Base-by-base conservation (phyloP, 2,797 vertebrate species). In the Etheostoma perlongum region DNA sequence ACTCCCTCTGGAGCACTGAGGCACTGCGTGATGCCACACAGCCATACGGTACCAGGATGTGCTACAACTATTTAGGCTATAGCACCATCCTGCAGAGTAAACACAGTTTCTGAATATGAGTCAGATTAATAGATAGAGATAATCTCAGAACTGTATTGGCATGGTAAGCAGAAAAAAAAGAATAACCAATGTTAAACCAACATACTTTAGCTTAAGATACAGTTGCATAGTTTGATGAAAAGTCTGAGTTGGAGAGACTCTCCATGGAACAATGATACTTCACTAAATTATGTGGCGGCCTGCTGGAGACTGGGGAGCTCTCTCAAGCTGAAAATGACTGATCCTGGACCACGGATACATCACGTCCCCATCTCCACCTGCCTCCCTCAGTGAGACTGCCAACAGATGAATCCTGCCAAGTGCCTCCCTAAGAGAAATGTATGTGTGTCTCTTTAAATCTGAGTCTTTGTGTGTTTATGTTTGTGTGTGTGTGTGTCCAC, bases 361-460 rank as follows among this genome's bases (percentile, higher is more conserved):
- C 83, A 88, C 69, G 23, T 73, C 67, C 73, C 78, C 72, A 72
- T 78, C 85, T 73, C 74, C 6, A 52, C 77, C 81, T 74, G 48
- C 72, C 79, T 88, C 76, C 82, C 81, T 91, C 81, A 81, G 81
- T 82, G 80, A 80, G 64, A 83, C 82, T 92, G 93, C 94, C 94
- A 94, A 91, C 82, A 90, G 78, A 93, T 72, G 72, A 86, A 64
- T 84, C 81, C 89, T 94, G 92, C 94, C 94, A 94, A 90, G 90
- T 82, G 81, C 78, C 86, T 91, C 89, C 93, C 91, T 92, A 78
- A 81, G 91, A 94, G 93, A 89, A 83, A 77, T 57, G 73, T 65
- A 75, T 72, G 21, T 75, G 53, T 72, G 36, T 72, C 11, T 70
- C 48, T 85, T 57, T 67, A 71, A 82, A 67, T 75, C 60, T 67